Conservation (phyloP, 2,888 invertebrate genomes). For the Pharmacophagus antenor region DNA sequence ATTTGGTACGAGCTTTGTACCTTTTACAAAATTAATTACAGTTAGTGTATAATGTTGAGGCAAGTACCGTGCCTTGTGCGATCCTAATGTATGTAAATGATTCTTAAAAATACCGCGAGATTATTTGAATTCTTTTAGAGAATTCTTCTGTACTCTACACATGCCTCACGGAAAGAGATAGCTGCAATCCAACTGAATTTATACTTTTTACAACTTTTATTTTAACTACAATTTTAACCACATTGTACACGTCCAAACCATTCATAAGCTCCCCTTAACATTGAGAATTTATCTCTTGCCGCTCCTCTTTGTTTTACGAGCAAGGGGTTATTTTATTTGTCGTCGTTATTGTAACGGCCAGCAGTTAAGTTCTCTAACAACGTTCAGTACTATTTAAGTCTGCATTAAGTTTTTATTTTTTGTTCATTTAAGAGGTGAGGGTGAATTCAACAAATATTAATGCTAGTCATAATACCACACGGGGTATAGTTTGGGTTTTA, state of each 20-base stretch:
- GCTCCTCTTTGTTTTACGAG: constrained; percentile 22
- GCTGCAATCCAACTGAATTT: no score
- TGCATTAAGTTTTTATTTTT: neutral
- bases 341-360: constrained; percentile 10
- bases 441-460: neutral
- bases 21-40: no score
- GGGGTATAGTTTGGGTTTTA: neutral
- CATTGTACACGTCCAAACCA: constrained; percentile 10
- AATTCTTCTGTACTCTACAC: no score
- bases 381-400: neutral
- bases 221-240: neutral
- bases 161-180: no score
- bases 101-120: no score
- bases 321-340: constrained; percentile 14
- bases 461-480: neutral
- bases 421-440: neutral
- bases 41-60: no score
- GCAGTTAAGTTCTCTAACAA: constrained; percentile 1
- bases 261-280: constrained; percentile 9
- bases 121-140: no score
- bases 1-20: neutral
- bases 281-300: constrained; percentile 8
- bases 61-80: no score
- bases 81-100: no score
- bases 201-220: neutral